Percentiles rank a stretch among this genome's conserved stretches.
Conservation (phyloP, 2,888 invertebrate genomes). For the Allophyes oxyacanthae region DNA sequence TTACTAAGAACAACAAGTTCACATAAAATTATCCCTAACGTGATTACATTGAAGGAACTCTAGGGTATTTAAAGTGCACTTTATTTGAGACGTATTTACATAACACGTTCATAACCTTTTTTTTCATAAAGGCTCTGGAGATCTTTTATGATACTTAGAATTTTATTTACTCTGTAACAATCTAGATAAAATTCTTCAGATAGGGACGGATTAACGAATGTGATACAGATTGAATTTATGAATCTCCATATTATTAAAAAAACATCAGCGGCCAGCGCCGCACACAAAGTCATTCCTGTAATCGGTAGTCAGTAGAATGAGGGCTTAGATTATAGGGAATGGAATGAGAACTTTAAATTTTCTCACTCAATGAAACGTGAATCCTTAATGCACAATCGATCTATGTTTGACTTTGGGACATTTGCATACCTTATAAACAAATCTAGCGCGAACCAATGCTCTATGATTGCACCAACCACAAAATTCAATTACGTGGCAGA, state of each 20-base stretch:
- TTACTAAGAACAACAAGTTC: no score
- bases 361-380: slow-evolving; percentile 15
- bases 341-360: neutral
- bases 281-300: no score
- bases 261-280: no score
- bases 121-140: slow-evolving; percentile 16
- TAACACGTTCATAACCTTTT: slow-evolving; percentile 34
- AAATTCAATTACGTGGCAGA: slow-evolving; percentile 86
- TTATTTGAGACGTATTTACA: slow-evolving; percentile 43
- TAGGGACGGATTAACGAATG: no score
- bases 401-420: slow-evolving; percentile 51
- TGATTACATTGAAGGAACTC: slow-evolving; percentile 18
- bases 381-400: slow-evolving; percentile 43
- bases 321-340: no score
- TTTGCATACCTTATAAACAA: slow-evolving; percentile 67
- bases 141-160: neutral
- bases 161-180: slow-evolving; percentile 1
- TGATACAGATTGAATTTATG: no score
- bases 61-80: slow-evolving; percentile 41
- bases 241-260: no score
- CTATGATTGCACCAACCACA: slow-evolving; percentile 80
- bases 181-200: no score
- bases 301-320: no score
- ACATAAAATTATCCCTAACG: slow-evolving; percentile 6
- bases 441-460: slow-evolving; percentile 63